These are phyloP conservation scores for Echinometra lucunter DNA, from an alignment of 53 echinoderm and acorn worm species.

Conservation along the genomic window DNA sequence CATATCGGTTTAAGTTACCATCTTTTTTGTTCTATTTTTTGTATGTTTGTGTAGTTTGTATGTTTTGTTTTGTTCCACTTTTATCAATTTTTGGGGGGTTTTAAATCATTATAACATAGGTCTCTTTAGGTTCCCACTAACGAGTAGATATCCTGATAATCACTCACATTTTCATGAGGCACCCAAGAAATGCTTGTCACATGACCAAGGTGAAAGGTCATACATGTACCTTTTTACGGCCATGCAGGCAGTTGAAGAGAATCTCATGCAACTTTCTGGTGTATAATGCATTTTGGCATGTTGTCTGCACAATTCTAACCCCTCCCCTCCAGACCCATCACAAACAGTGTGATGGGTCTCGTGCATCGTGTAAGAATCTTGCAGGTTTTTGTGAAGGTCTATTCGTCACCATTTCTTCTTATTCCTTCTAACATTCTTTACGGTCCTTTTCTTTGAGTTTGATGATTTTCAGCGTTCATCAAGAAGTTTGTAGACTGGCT, in stretches of 20 bases:
- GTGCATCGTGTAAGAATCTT: background rate
- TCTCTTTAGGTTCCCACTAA: background rate
- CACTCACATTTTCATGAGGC: conserved; percentile 45
- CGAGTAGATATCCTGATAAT: background rate
- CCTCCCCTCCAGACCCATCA: background rate
- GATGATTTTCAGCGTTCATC: no score
- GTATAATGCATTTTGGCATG: conserved; percentile 18
- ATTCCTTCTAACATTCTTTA: background rate
- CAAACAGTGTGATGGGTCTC: no score
- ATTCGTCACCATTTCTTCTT: background rate
- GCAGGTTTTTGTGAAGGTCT: background rate
- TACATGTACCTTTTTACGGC: background rate
- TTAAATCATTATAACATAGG: background rate
- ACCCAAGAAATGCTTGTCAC: background rate
- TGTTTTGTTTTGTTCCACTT: no score
- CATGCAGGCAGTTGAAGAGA: background rate
- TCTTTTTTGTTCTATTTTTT: background rate
- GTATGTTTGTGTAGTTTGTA: no score
- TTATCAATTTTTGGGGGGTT: background rate
- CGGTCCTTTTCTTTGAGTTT: no score
- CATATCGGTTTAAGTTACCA: background rate
- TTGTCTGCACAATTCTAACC: background rate
- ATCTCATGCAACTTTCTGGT: background rate
- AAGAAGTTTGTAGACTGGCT: no score
- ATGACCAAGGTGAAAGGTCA: conserved; percentile 44